Percentiles rank a stretch among this genome's conserved stretches.
These are phyloP conservation scores for Dufourea novaeangliae DNA, from an alignment of 1,140 invertebrate genomes.

Conservation along the genomic window DNA sequence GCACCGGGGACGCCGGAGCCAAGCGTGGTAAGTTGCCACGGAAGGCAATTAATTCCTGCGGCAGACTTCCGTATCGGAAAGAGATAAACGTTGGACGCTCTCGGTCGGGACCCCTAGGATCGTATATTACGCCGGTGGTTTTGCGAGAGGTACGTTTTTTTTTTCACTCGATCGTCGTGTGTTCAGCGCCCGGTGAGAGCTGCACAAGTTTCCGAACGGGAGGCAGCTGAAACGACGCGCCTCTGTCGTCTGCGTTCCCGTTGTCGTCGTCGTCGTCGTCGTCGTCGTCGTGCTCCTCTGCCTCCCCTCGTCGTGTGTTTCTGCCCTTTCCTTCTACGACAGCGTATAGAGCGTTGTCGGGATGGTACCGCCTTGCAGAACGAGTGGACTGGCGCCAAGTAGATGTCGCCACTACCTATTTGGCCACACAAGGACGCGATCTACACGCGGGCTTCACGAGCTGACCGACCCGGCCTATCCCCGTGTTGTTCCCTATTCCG, in stretches of 20 bases:
- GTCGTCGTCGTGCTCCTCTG: constrained; percentile 21
- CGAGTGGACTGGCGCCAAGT: constrained; percentile 77
- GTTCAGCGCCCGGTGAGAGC: constrained; percentile 29
- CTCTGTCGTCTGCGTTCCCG: not conserved
- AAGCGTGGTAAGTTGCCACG: constrained; percentile 66
- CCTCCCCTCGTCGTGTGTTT: not conserved
- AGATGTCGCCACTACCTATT: constrained; percentile 73
- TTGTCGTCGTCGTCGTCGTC: not conserved
- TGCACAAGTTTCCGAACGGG: not conserved
- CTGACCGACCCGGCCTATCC: not conserved
- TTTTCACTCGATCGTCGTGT: constrained; percentile 10
- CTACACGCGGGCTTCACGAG: constrained; percentile 18
- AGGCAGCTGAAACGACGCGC: constrained; percentile 15
- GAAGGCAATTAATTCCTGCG: constrained; percentile 69
- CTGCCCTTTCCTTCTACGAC: constrained; percentile 32
- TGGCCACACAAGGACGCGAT: constrained; percentile 58
- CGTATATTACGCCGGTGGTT: constrained; percentile 62
- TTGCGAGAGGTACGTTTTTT: constrained; percentile 44
- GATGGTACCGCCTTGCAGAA: constrained; percentile 58
- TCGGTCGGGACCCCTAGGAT: constrained; percentile 58
- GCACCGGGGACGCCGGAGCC: constrained; percentile 59
- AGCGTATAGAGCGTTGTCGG: constrained; percentile 32
- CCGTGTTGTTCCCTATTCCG: constrained; percentile 33
- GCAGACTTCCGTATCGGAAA: constrained; percentile 68
- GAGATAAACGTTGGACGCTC: constrained; percentile 67